Conservation (phyloP, 2,888 invertebrate species). For the Caenorhabditis plicata region DNA sequence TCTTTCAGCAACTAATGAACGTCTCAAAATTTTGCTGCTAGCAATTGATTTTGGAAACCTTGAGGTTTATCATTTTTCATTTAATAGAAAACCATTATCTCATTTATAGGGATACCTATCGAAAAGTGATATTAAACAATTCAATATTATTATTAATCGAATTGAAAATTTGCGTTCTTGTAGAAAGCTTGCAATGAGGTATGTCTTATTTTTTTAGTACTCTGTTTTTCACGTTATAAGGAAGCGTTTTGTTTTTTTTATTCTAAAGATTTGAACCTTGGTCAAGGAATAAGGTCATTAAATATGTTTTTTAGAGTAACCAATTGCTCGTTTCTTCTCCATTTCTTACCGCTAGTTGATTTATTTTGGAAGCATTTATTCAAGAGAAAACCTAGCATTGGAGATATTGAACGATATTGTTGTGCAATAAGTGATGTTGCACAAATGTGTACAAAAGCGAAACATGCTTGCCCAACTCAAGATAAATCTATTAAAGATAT, state of each 20-base stretch:
- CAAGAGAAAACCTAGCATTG: constrained; percentile 17
- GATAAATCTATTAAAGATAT: too few species aligned
- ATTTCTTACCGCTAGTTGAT: constrained; percentile 74
- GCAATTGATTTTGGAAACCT: constrained; percentile 10
- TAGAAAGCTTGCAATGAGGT: constrained; percentile 6
- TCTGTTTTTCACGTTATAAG: too few species aligned
- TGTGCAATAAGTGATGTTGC: not conserved
- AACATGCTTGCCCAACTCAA: too few species aligned
- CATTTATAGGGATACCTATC: constrained; percentile 2
- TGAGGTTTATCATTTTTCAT: constrained; percentile 4
- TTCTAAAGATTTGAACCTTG: too few species aligned
- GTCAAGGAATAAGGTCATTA: too few species aligned
- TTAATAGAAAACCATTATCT: not conserved
- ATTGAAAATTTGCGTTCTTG: constrained; percentile 14
- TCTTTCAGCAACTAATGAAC: constrained; percentile 7
- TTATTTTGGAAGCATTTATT: constrained; percentile 34
- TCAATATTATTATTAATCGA: constrained; percentile 22
- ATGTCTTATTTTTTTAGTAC: too few species aligned
- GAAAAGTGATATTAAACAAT: constrained; percentile 4
- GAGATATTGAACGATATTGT: constrained; percentile 1
- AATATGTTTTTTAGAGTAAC: constrained; percentile 30
- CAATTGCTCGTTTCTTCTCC: constrained; percentile 79
- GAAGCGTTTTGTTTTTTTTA: too few species aligned
- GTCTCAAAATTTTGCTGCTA: constrained; percentile 10
- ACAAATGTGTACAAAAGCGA: not conserved